These are phyloP conservation scores for Spinus pinus DNA, from an alignment of 2,797 vertebrate species.

Conservation along the genomic window DNA sequence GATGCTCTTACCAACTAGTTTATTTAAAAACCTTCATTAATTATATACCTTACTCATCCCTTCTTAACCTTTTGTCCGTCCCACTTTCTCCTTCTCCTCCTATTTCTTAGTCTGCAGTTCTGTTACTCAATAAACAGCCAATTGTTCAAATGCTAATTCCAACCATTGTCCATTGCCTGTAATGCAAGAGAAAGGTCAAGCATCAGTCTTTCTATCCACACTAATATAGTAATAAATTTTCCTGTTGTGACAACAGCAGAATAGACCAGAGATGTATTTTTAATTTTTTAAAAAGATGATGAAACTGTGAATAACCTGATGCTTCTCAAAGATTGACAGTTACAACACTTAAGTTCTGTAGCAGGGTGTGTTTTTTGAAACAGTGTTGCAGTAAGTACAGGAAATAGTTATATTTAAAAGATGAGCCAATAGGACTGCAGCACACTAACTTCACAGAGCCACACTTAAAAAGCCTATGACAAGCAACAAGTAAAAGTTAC, in stretches of 20 bases:
- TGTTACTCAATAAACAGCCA: background rate
- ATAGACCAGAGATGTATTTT: background rate
- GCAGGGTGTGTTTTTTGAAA: background rate
- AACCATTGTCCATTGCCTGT: background rate
- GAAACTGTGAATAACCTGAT: background rate
- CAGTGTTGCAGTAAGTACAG: background rate
- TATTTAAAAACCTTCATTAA: background rate
- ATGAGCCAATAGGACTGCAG: background rate
- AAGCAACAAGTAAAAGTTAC: background rate
- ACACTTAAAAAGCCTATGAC: background rate
- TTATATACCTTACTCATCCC: background rate
- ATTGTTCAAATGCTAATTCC: background rate
- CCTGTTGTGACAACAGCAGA: background rate
- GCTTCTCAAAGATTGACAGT: background rate
- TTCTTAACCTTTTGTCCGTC: background rate
- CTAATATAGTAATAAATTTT: background rate
- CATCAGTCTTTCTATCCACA: background rate
- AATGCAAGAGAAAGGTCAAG: background rate
- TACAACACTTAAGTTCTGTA: background rate
- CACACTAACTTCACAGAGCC: background rate
- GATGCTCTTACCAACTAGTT: background rate
- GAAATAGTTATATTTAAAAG: background rate
- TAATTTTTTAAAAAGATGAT: background rate
- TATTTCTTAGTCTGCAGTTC: background rate
- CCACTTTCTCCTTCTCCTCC: background rate